Evolutionary conservation across 2,888 invertebrate species (phyloP), one percentile per base, ranked within the genome.

Genomic region (Protula sp.): DNA sequence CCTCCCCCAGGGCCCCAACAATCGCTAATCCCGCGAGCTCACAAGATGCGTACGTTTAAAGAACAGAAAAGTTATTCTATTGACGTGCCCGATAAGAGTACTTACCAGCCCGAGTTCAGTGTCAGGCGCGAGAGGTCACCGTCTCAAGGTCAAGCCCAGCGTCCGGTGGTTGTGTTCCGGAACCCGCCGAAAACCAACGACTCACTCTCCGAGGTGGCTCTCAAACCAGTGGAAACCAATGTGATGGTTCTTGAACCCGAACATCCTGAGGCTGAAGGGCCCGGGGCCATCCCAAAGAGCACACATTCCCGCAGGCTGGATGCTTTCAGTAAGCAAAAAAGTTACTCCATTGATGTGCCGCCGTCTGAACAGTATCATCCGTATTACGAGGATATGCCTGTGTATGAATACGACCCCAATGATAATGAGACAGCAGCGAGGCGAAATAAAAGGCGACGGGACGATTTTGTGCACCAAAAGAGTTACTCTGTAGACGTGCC

Each of bases 31-130:
- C 50, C 50, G 14, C 9, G 5, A n/a, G 50, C 50, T 22, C 50
- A 50, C 24, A 50, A 50, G 24, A 50, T 50, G 50, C 5, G 19
- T 5, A 50, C 9, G 14, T 50, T 50, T 22, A 9, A 22, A 50
- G 24, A 50, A 50, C 50, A 50, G 24, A 50, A 50, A 22, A 50
- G 50, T 50, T 50, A 50, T 50, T 50, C 50, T 50, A 24, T 50
- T n/a, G 50, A 50, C 24, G 50, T 50, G 9, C 50, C 50, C 9
- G 38, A 38, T 19, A 38, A 38, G 38, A 38, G 38, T 38, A 14
- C 38, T 14, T 38, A 38, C 19, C 38, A 38, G 38, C 38, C 38
- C 19, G 38, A 38, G 19, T 38, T 14, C 19, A 9, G 19, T 19
- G 19, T 38, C 38, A 38, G 19, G 19, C 9, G 38, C 9, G 38